Evolutionary conservation across 1,140 invertebrate genomes (phyloP).

Genomic region (Drosophila eugracilis): DNA sequence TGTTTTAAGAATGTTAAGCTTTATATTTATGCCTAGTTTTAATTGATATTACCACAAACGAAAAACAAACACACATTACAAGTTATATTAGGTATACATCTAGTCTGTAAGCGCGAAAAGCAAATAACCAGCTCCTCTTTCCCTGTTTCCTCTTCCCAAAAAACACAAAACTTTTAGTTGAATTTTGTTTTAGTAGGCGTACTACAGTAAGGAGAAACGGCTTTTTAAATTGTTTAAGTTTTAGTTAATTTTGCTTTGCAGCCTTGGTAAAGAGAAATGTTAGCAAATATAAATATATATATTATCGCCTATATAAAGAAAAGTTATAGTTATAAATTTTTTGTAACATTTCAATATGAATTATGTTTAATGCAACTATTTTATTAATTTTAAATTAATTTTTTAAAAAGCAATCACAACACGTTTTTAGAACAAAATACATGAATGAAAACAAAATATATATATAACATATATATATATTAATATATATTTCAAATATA

Average conservation of each 20-base stretch:
- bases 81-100: constrained; percentile 53
- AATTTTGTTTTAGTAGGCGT: constrained; percentile 66
- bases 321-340: constrained; percentile 66
- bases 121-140: constrained; percentile 9
- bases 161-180: constrained; percentile 58
- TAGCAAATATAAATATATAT: constrained; percentile 49
- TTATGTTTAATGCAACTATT: constrained; percentile 59
- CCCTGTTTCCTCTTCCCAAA: neutral
- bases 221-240: constrained; percentile 73
- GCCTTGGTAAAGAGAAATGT: constrained; percentile 40
- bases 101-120: constrained; percentile 46
- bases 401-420: constrained; percentile 65
- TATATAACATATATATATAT: constrained; percentile 16
- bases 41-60: constrained; percentile 65
- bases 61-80: constrained; percentile 37
- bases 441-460: constrained; percentile 45
- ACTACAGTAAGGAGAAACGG: constrained; percentile 39
- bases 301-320: constrained; percentile 43
- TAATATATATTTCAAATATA: constrained; percentile 64
- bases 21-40: constrained; percentile 80
- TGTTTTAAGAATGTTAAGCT: constrained; percentile 70
- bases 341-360: constrained; percentile 64
- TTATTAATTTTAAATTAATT: constrained; percentile 72
- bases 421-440: constrained; percentile 75
- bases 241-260: constrained; percentile 70